Percentiles rank a stretch among this genome's conserved stretches.
phyloP scores from a whole-genome alignment of 2,113 vertebrate species.

The Chunga burmeisteri region DNA sequence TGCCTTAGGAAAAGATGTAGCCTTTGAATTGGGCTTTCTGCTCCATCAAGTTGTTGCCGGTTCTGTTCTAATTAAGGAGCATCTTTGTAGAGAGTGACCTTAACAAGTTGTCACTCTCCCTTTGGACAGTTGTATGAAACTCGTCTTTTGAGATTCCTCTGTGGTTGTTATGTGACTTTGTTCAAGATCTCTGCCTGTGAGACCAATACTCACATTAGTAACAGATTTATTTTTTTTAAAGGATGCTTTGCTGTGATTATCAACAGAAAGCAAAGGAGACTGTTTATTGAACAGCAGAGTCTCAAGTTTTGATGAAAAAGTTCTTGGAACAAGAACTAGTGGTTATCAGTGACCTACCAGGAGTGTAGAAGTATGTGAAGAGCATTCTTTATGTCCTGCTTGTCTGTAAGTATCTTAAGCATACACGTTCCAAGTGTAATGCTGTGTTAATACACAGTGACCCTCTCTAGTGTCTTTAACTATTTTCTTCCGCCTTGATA shows the following conservation, averaged over 20 bases:
- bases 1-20: background rate
- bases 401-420: background rate
- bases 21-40: rapidly evolving
- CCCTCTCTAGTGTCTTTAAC: background rate
- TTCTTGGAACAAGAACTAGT: background rate
- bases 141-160: background rate
- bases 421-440: background rate
- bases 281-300: background rate
- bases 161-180: background rate
- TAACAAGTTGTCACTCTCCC: background rate
- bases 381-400: background rate
- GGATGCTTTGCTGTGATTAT: background rate
- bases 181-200: background rate
- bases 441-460: background rate
- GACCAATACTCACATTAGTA: background rate
- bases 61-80: background rate
- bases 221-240: background rate
- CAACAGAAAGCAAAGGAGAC: background rate
- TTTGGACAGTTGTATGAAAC: background rate
- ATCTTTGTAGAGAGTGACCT: background rate
- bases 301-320: background rate
- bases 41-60: background rate
- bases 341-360: background rate
- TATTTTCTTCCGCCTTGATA: background rate
- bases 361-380: background rate